Base-by-base conservation (phyloP, 1,140 invertebrate species). In the Euwallacea fornicatus region DNA sequence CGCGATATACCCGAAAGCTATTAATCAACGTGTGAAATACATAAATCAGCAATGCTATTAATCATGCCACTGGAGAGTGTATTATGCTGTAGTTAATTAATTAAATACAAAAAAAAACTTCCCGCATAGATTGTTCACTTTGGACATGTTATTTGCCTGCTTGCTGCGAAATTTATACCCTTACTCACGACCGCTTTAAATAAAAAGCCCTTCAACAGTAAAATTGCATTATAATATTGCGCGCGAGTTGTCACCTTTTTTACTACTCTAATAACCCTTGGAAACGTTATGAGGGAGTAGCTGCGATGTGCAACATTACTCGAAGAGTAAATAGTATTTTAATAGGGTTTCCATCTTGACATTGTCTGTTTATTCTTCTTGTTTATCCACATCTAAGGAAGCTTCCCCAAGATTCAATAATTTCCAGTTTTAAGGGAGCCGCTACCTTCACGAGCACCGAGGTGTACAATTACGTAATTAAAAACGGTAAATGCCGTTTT, bases 1-100 rank as follows among this genome's bases (percentile, higher is more conserved):
- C 53, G 65, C 65, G 53, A 66, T 70, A 64, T 70, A 64, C 61
- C 56, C 68, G 55, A 66, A 66, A 66, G 56, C 53, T 47, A 68
- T 72, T 73, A 73, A 73, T 68, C 69, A 69, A 64, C 60, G 59
- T 54, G 73, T 59, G 63, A 65, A 74, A 74, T 63, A 73, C 50
- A 71, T 72, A 72, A 74, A 74, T 69, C 66, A 74, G 66, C 42
- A 9, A 50, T 50, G 63, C 54, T 46, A 62, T 72, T 72, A 72
- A 71, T 72, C 65, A 72, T 72, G 66, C 43, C 64, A 58, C 54
- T 71, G 65, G 58, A 68, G 66, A 70, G 68, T 64, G 50, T 65
- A 70, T 70, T 70, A 70, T 70, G 55, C 60, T 70, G 68, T 60
- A 70, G 60, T 70, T 70, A 70, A 64, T 70, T 70, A 63, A 70